Percentiles rank a stretch among this genome's conserved stretches.
Evolutionary conservation across 1,140 invertebrate species (phyloP).

Genomic region (Zaprionus kolodkinae): DNA sequence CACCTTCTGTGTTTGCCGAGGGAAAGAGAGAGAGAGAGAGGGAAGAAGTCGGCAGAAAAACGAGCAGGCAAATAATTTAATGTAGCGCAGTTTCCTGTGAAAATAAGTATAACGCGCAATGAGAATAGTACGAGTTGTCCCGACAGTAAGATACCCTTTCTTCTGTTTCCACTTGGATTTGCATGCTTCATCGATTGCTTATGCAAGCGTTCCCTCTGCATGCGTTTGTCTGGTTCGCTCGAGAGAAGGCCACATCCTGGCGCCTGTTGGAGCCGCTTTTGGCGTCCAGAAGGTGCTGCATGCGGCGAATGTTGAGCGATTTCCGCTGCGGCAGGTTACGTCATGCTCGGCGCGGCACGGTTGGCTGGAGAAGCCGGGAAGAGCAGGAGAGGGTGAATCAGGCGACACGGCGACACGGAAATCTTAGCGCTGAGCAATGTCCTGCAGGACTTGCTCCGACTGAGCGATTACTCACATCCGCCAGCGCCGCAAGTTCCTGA

Average conservation of each 20-base stretch:
- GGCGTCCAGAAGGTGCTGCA: constrained; percentile 23
- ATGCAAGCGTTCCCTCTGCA: too few relatives aligned
- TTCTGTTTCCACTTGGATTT: neutral
- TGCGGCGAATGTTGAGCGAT: constrained; percentile 62
- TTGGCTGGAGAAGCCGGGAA: neutral
- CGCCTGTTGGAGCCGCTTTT: constrained; percentile 37
- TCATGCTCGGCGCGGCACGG: constrained; percentile 53
- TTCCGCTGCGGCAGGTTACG: constrained; percentile 69
- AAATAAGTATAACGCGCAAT: neutral
- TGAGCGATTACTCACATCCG: constrained; percentile 82
- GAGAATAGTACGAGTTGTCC: neutral
- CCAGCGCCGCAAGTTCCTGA: constrained; percentile 68
- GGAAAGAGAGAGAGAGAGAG: too few relatives aligned
- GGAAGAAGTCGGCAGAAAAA: neutral
- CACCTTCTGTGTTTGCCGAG: neutral
- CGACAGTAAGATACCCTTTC: neutral
- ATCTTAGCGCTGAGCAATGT: constrained; percentile 58
- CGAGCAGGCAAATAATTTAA: neutral
- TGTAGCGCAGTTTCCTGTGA: neutral
- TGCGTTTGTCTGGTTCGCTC: too few relatives aligned
- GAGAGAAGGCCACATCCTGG: neutral
- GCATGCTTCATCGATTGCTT: neutral
- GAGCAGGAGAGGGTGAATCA: neutral
- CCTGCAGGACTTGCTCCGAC: constrained; percentile 60
- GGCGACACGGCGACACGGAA: constrained; percentile 47